Evolutionary conservation across 2,888 invertebrate species (phyloP), one percentile per base, ranked within the genome.

Genomic region (Pecten maximus): DNA sequence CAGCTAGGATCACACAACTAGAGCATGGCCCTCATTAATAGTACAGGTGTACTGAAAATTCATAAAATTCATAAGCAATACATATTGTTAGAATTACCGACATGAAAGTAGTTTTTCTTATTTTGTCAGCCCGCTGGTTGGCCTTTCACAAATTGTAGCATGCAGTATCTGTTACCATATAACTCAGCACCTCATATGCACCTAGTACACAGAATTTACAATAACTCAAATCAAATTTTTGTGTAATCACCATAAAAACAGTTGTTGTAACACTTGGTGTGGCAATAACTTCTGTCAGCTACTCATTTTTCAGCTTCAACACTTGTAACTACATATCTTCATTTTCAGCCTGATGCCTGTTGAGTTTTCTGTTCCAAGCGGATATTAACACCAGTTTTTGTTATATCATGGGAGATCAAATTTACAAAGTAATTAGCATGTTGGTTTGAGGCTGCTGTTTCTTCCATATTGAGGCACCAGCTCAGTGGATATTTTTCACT

Each of bases 371-470:
- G 10, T 28, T 74, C 8, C 3, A 35, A 8, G 23, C 35, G 74
- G 74, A 74, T 74, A 74, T 74, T 28, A 74, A 74, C 74, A 74
- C 74, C 35, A 15, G 4, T 35, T 28, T 74, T 74, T 74, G 74
- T 74, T 74, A 74, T 28, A 74, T 74, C 74, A 28, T 74, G 74
- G 74, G 74, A 74, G 74, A 74, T 74, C 74, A 74, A 74, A 74
- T 74, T 74, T 28, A 74, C 74, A 74, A 35, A 35, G 35, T 74
- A 74, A 74, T 74, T 74, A 74, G 74, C 74, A 74, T 74, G 74
- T 74, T 35, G 23, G 23, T 74, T 74, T 74, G 12, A 15, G 35
- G 28, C 74, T 74, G 35, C 2, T 74, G 60, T 23, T 60, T n/a
- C 60, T 23, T n/a, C 60, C 60, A 74, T 15, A 35, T 44, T 6